Conservation (phyloP, 2,797 vertebrate species). For the Premnoplex brunnescens region DNA sequence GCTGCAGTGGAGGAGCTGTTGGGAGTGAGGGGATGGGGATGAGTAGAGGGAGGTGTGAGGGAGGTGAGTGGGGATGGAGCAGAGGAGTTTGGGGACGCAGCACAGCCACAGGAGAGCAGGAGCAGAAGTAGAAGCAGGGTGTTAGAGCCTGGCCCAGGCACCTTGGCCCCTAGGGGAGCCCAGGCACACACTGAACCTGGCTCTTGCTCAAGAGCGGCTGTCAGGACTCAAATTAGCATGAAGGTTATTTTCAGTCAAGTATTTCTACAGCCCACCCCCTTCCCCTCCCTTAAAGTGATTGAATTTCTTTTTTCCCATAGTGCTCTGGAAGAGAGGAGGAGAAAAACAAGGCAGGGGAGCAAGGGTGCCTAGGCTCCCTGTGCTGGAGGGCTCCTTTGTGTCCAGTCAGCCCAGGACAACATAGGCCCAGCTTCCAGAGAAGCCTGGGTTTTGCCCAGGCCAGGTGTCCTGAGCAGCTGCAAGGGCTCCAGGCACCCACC, state of each 20-base stretch:
- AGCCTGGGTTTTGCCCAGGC: not conserved
- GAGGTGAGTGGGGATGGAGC: not conserved
- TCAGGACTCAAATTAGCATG: constrained; percentile 39
- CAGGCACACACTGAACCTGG: not conserved
- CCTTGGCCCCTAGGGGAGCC: not conserved
- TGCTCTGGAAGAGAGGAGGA: not conserved
- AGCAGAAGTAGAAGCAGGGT: not conserved
- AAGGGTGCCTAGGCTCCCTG: fast-evolving
- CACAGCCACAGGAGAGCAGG: not conserved
- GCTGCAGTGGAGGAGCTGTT: fast-evolving
- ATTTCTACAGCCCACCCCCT: constrained; percentile 26
- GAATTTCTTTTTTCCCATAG: constrained; percentile 22
- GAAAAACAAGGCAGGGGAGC: not conserved
- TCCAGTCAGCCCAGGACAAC: not conserved
- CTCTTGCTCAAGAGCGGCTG: not conserved
- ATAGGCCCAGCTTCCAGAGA: not conserved
- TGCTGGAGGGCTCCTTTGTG: not conserved
- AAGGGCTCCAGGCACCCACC: not conserved
- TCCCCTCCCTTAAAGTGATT: constrained; percentile 18
- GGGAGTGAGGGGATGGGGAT: not conserved
- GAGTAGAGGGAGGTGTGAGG: not conserved
- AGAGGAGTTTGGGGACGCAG: not conserved
- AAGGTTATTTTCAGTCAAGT: constrained; percentile 59
- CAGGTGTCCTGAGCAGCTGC: fast-evolving
- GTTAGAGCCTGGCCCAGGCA: not conserved